These are phyloP conservation scores for Cryptocephalus primarius DNA, from an alignment of 2,888 invertebrate genomes.

Conservation along the genomic window DNA sequence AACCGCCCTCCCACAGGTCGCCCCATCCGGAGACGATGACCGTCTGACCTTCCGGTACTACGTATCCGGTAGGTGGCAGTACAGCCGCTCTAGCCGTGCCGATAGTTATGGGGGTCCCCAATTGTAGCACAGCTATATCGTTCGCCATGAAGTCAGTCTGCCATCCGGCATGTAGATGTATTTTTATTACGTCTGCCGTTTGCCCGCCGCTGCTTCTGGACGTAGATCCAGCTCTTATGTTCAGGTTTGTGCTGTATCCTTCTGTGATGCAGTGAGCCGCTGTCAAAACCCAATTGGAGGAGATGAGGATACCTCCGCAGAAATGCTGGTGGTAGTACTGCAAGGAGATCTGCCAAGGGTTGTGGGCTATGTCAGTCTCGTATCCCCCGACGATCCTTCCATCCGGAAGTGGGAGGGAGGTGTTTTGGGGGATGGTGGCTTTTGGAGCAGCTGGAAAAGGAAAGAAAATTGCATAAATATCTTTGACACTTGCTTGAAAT, in stretches of 20 bases:
- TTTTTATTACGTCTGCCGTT: not conserved
- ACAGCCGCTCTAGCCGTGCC: not conserved
- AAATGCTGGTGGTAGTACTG: not conserved
- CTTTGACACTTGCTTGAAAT: too few relatives aligned
- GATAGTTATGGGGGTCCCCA: not conserved
- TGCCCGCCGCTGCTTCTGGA: not conserved
- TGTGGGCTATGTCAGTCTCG: not conserved
- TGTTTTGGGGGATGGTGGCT: not conserved
- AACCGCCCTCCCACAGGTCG: not conserved
- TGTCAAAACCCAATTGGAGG: not conserved
- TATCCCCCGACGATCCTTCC: not conserved
- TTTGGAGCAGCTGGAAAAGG: not conserved
- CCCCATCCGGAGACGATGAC: not conserved
- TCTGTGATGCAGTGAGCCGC: not conserved
- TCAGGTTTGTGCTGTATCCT: not conserved
- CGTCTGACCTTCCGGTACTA: not conserved
- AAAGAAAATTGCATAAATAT: too few relatives aligned
- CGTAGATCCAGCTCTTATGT: not conserved
- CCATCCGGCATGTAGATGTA: not conserved
- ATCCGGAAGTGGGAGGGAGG: not conserved
- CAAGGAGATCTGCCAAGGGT: not conserved
- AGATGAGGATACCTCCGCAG: not conserved
- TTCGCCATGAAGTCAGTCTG: not conserved
- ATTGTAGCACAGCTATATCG: not conserved
- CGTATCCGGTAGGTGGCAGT: not conserved